phyloP scores from a whole-genome alignment of 2,113 vertebrate genomes.

The Fregata magnificens region DNA sequence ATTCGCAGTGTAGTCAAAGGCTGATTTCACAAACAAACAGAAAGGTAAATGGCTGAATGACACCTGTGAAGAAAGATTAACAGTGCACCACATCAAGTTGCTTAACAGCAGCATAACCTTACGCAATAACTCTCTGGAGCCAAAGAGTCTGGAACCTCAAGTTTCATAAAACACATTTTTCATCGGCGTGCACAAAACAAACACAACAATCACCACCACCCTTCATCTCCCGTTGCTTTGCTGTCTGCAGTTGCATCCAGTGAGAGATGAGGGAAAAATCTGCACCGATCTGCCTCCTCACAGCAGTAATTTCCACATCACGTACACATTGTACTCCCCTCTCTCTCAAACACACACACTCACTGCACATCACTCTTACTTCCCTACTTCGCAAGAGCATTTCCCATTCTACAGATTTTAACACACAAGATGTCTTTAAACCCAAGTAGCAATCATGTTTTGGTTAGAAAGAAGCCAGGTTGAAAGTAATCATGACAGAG shows the following conservation, averaged over 20 bases:
- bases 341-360: background rate
- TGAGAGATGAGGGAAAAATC: background rate
- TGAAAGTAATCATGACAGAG: background rate
- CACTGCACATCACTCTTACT: background rate
- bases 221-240: background rate
- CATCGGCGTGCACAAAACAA: background rate
- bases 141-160: slow-evolving; percentile 11
- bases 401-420: background rate
- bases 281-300: background rate
- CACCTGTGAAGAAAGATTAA: background rate
- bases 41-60: background rate
- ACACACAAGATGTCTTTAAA: background rate
- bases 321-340: background rate
- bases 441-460: background rate
- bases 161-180: background rate
- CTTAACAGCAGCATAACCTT: background rate
- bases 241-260: background rate
- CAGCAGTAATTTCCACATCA: background rate
- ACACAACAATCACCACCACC: background rate
- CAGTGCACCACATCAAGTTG: background rate
- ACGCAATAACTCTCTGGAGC: background rate
- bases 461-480: background rate
- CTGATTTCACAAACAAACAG: background rate
- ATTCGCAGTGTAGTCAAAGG: background rate
- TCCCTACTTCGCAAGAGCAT: background rate